Conservation (phyloP, 2,888 invertebrate species). For the Penaeus monodon region DNA sequence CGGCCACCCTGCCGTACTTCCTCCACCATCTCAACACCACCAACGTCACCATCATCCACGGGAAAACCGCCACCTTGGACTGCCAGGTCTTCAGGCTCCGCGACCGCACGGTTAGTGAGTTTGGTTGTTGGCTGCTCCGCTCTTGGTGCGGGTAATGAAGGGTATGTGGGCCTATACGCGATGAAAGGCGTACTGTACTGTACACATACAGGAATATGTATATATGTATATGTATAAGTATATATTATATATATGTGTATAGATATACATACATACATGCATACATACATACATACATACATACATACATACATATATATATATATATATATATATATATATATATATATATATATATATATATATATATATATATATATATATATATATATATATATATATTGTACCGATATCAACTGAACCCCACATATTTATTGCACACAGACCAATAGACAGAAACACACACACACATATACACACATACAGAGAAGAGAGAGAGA, state of each 20-base stretch:
- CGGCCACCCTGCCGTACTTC: constrained; percentile 61
- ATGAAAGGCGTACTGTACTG: no score
- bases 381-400: background rate
- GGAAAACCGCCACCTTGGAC: constrained; percentile 46
- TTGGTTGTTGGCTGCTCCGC: background rate
- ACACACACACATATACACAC: no score
- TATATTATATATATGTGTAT: background rate
- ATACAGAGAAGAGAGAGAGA: no score
- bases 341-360: background rate
- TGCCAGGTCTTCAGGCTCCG: constrained; percentile 56
- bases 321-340: no score
- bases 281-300: no score
- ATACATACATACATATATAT: no score
- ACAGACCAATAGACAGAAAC: no score
- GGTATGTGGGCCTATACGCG: background rate
- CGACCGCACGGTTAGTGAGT: constrained; percentile 56
- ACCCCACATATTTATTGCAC: no score
- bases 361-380: background rate
- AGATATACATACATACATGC: no score
- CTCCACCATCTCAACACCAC: constrained; percentile 41
- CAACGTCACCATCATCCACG: constrained; percentile 51
- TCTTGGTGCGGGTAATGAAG: background rate
- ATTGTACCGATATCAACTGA: no score
- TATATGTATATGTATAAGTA: background rate
- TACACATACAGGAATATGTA: background rate